Evolutionary conservation across 2,888 invertebrate species (phyloP), one percentile per base, ranked within the genome.

Genomic region (Crematogaster levior): DNA sequence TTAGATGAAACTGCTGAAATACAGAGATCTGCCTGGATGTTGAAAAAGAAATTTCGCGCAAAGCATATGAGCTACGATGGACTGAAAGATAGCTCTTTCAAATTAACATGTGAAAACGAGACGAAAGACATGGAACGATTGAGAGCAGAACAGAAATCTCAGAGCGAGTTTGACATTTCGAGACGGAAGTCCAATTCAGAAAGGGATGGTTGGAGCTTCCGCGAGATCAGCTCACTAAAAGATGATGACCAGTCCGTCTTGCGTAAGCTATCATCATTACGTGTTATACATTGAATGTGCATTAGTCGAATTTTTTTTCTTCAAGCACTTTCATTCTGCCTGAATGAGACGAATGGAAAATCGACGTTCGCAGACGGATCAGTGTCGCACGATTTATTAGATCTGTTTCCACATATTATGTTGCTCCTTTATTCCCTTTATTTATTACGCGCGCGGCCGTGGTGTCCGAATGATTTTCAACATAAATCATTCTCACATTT

Each of bases 121-220:
- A 7, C 30, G 12, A 43, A 9, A 43, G 43, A 53, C 6, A 18
- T 30, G 21, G 40, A 53, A 30, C 43, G 40, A 12, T 53, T 43
- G 43, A 12, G 12, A 34, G 21, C 48, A 5, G 70, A 70, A 40
- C n/a, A 58, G n/a, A 68, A 75, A 51, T 84, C 91, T 3, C 91
- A 90, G 75, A 93, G 93, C 86, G 93, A 93, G n/a, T 81, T 91
- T 43, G 92, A 93, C 72, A 84, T 93, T 10, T 92, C 92, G 37
- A 89, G 87, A 82, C 85, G 91, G 46, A 92, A 91, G 73, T 88
- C 91, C 51, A 24, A 82, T 40, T 77, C 91, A 83, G 91, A 91
- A 82, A 86, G 85, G 37, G 88, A 88, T 15, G 90, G 91, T 81
- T 91, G 92, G 92, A 89, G 90, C 37, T 90, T 90, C 81, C 90